These are phyloP conservation scores for Stichopus horrens DNA, from an alignment of 53 echinoderm and acorn worm genomes.

Conservation along the genomic window DNA sequence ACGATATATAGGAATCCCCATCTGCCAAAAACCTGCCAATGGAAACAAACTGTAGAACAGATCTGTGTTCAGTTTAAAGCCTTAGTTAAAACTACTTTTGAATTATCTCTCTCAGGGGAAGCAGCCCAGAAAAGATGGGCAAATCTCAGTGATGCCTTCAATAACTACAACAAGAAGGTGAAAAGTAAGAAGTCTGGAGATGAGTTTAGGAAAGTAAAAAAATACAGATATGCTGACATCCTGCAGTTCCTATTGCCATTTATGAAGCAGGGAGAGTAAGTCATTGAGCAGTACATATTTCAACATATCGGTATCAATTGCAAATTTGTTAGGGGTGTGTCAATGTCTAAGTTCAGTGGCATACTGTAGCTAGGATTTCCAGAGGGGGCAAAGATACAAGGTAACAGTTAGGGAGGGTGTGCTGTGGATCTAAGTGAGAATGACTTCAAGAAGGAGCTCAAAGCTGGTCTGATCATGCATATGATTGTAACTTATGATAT, in stretches of 20 bases:
- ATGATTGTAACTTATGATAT: too few species aligned
- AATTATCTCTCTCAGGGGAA: background rate
- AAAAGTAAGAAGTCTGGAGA: slow-evolving; percentile 21
- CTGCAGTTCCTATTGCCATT: slow-evolving; percentile 18
- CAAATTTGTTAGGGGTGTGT: too few species aligned
- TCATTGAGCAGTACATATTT: background rate
- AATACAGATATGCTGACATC: slow-evolving; percentile 53
- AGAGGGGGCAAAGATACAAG: too few species aligned
- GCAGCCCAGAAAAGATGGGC: slow-evolving; percentile 53
- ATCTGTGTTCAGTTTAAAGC: background rate
- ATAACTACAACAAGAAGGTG: slow-evolving; percentile 40
- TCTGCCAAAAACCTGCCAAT: slow-evolving; percentile 46
- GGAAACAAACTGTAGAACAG: background rate
- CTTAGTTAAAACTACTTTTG: background rate
- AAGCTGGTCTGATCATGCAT: too few species aligned
- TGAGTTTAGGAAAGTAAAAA: slow-evolving; percentile 28
- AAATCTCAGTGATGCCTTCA: slow-evolving; percentile 49
- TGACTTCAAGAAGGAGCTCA: too few species aligned
- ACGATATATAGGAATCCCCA: slow-evolving; percentile 42
- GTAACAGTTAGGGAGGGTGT: background rate
- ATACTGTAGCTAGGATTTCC: too few species aligned
- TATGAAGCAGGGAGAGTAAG: background rate
- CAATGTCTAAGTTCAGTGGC: too few species aligned
- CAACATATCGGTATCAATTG: too few species aligned
- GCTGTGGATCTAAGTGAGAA: background rate